Conservation (phyloP, 2,888 invertebrate genomes). For the Gymnosoma rotundatum region DNA sequence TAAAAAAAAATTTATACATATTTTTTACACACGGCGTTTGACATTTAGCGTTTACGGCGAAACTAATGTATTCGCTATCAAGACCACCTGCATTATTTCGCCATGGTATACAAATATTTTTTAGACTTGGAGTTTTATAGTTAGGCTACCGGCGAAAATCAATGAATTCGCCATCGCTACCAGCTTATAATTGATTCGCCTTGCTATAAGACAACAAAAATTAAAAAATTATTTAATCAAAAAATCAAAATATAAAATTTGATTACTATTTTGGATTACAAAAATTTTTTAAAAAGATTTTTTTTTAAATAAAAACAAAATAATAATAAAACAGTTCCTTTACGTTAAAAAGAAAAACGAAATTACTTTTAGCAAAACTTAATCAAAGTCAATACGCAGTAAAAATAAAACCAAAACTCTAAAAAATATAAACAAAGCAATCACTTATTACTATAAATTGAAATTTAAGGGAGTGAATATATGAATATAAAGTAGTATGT, state of each 20-base stretch:
- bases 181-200: too few species aligned
- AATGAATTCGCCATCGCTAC: too few species aligned
- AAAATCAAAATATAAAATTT: neutral
- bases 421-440: conserved; percentile 42
- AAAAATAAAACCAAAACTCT: conserved; percentile 14
- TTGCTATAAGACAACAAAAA: too few species aligned
- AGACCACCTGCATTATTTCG: too few species aligned
- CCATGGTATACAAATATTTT: too few species aligned
- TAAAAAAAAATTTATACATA: too few species aligned
- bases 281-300: neutral
- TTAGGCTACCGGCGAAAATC: too few species aligned
- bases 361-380: conserved; percentile 9
- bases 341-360: conserved; percentile 18
- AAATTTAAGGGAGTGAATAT: conserved; percentile 33
- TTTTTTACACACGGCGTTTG: too few species aligned
- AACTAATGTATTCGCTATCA: too few species aligned
- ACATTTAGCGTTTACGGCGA: too few species aligned
- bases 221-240: too few species aligned
- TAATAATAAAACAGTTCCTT: conserved; percentile 51
- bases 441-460: conserved; percentile 38
- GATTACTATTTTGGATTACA: neutral
- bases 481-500: conserved; percentile 46
- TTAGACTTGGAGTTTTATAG: too few species aligned
- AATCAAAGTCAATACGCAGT: conserved; percentile 20
- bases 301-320: neutral